phyloP scores from a whole-genome alignment of 2,888 invertebrate genomes.

The Podabrus alpinus region DNA sequence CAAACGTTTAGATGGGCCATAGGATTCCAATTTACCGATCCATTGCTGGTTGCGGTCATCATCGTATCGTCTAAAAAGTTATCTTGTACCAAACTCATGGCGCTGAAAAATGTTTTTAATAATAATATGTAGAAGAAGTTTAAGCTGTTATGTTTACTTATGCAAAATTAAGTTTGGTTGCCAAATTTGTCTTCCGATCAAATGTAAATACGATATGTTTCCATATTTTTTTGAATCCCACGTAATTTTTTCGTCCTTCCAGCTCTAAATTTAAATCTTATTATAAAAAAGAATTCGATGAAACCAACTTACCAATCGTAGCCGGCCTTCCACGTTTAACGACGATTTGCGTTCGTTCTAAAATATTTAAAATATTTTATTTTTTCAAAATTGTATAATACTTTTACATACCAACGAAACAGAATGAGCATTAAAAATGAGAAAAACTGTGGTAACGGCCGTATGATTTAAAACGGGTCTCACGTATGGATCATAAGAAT shows the following conservation, averaged over 20 bases:
- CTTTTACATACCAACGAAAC: conserved; percentile 43
- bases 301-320: conserved; percentile 53
- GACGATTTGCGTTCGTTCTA: conserved; percentile 49
- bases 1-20: conserved; percentile 46
- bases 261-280: conserved; percentile 56
- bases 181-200: conserved; percentile 65
- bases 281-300: not conserved
- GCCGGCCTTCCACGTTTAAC: conserved; percentile 49
- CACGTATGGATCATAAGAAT: conserved; percentile 56
- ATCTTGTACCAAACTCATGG: conserved; percentile 40
- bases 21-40: conserved; percentile 50
- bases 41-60: conserved; percentile 44
- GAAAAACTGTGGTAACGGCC: conserved; percentile 40
- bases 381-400: not conserved
- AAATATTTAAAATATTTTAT: conserved; percentile 30
- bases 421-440: conserved; percentile 41
- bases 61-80: conserved; percentile 44
- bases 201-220: conserved; percentile 57
- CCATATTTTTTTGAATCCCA: conserved; percentile 66
- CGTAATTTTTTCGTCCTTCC: conserved; percentile 65
- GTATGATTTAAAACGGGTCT: conserved; percentile 45
- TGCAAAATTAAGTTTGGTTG: conserved; percentile 59
- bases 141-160: conserved; percentile 45
- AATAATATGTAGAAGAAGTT: not conserved
- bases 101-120: conserved; percentile 38